phyloP scores from a whole-genome alignment of 2,113 vertebrate species.

The Elgaria multicarinata region DNA sequence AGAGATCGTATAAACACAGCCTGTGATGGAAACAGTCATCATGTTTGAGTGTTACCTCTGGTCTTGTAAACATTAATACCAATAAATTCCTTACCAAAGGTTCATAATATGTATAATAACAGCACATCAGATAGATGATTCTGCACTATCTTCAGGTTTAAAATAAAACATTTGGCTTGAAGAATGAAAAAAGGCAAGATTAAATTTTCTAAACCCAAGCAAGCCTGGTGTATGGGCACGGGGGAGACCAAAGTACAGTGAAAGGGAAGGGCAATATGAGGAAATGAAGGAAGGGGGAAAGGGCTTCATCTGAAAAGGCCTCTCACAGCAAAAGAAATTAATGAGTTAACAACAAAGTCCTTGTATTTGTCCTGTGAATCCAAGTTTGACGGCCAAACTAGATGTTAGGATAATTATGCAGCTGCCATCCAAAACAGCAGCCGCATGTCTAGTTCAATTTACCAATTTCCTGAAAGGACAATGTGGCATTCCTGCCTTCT shows the following conservation, averaged over 20 bases:
- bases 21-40: constrained; percentile 59
- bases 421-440: not conserved
- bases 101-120: constrained; percentile 19
- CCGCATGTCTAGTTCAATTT: not conserved
- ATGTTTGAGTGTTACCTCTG: constrained; percentile 59
- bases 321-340: not conserved
- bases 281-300: constrained; percentile 14
- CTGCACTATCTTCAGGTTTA: constrained; percentile 1
- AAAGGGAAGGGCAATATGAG: not conserved
- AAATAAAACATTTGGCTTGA: constrained; percentile 22
- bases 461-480: not conserved
- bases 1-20: constrained; percentile 79
- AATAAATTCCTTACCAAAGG: constrained; percentile 46
- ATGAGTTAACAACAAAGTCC: not conserved
- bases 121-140: constrained; percentile 23
- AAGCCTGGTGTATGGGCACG: constrained; percentile 34
- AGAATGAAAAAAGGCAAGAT: constrained; percentile 6
- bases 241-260: not conserved
- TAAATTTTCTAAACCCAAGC: constrained; percentile 59
- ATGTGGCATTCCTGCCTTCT: not conserved
- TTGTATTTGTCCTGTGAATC: not conserved
- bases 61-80: constrained; percentile 65
- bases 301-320: not conserved
- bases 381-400: not conserved
- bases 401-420: not conserved